These are phyloP conservation scores for Zelleria hepariella DNA, from an alignment of 2,888 invertebrate species.

Conservation along the genomic window DNA sequence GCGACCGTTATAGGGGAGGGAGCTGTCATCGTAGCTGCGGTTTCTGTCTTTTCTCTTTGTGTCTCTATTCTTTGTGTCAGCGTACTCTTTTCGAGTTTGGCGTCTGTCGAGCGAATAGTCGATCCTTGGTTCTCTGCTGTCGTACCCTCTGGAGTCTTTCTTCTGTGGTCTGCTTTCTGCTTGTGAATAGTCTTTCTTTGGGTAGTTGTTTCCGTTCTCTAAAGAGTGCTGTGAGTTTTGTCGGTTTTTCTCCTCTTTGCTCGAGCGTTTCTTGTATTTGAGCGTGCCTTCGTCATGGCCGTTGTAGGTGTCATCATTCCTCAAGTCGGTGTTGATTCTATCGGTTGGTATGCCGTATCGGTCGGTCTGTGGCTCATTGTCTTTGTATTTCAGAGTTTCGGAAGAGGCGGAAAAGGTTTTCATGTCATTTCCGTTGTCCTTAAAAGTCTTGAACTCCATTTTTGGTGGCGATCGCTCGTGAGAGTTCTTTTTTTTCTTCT, in stretches of 20 bases:
- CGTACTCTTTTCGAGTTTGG: constrained; percentile 46
- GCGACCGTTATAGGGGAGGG: constrained; percentile 52
- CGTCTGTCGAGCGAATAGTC: constrained; percentile 63
- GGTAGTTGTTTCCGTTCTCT: constrained; percentile 40
- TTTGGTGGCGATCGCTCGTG: constrained; percentile 56
- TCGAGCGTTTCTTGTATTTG: constrained; percentile 57
- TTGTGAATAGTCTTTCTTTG: constrained; percentile 53
- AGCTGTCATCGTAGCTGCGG: constrained; percentile 61
- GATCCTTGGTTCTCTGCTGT: constrained; percentile 52
- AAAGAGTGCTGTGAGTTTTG: constrained; percentile 30
- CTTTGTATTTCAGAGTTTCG: constrained; percentile 64
- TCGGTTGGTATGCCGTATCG: constrained; percentile 60
- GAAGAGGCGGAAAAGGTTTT: constrained; percentile 67
- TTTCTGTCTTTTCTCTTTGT: constrained; percentile 42
- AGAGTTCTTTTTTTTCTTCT: constrained; percentile 51
- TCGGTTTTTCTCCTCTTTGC: constrained; percentile 53
- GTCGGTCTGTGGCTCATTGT: constrained; percentile 51
- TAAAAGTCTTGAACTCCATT: constrained; percentile 68
- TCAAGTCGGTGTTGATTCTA: constrained; percentile 47
- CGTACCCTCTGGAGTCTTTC: constrained; percentile 45
- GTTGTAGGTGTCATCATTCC: constrained; percentile 48
- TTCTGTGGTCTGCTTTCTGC: constrained; percentile 48
- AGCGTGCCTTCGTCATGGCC: constrained; percentile 61
- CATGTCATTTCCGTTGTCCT: constrained; percentile 63
- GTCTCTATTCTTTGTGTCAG: constrained; percentile 47